Evolutionary conservation across 1,140 invertebrate genomes (phyloP).

Genomic region (Leptonema lineaticorne): DNA sequence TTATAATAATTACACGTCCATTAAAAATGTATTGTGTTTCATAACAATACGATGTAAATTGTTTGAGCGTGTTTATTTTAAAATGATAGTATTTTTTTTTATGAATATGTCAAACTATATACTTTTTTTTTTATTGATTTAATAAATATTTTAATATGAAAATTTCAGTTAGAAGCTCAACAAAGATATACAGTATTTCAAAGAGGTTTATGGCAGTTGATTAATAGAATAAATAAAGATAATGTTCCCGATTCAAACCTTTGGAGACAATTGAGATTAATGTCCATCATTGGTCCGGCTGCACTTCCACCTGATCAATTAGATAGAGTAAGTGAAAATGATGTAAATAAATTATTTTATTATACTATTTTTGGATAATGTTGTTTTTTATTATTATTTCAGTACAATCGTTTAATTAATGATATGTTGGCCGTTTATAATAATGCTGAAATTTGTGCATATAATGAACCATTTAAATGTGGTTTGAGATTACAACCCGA

Average conservation of each 20-base stretch:
- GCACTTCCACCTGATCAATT: conserved; percentile 81
- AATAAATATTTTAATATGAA: neutral
- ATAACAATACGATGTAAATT: neutral
- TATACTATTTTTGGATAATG: conserved; percentile 7
- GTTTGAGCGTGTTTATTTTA: neutral
- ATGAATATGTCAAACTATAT: neutral
- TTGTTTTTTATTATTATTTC: conserved; percentile 45
- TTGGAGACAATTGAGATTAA: conserved; percentile 72
- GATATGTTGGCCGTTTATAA: conserved; percentile 89
- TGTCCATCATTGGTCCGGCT: conserved; percentile 80
- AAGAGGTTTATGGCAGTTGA: conserved; percentile 70
- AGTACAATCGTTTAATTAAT: conserved; percentile 84
- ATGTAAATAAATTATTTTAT: conserved; percentile 1
- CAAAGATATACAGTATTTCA: conserved; percentile 79
- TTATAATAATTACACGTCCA: neutral
- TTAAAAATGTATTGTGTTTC: neutral
- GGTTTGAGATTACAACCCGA: conserved; percentile 81
- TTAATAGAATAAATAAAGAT: conserved; percentile 65
- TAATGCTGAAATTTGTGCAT: conserved; percentile 80
- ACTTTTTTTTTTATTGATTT: neutral
- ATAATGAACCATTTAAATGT: conserved; percentile 79
- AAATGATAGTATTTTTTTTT: neutral
- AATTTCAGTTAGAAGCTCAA: conserved; percentile 70
- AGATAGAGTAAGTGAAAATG: conserved; percentile 67
- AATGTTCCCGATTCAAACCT: conserved; percentile 68